These are phyloP conservation scores for Boleophthalmus pectinirostris DNA, from an alignment of 2,113 vertebrate genomes.

Conservation along the genomic window DNA sequence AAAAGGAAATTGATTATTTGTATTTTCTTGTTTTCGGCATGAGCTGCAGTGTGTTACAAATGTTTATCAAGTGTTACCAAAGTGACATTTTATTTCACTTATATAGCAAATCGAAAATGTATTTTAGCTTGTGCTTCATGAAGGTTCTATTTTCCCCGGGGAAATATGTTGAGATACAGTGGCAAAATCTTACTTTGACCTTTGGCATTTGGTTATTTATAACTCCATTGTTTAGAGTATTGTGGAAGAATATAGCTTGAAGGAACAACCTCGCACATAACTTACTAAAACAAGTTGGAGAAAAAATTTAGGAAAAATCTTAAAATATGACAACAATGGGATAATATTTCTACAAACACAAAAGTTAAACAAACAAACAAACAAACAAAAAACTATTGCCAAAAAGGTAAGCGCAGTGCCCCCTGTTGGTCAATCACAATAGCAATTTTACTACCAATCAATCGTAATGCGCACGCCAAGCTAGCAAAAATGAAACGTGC, in stretches of 20 bases:
- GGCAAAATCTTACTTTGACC: constrained; percentile 6
- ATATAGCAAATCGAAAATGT: constrained; percentile 16
- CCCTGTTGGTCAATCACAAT: not conserved
- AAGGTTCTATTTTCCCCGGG: not conserved
- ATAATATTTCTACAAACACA: no score
- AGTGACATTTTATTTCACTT: constrained; percentile 2
- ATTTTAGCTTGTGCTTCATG: constrained; percentile 3
- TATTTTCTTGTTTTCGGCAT: not conserved
- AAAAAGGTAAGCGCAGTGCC: not conserved
- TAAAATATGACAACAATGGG: not conserved
- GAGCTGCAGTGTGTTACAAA: constrained; percentile 5
- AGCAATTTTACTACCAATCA: not conserved
- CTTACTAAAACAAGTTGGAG: not conserved
- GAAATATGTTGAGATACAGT: not conserved
- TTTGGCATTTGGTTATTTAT: not conserved
- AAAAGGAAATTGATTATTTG: constrained; percentile 10
- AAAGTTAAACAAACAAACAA: not conserved
- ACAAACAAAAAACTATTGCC: not conserved
- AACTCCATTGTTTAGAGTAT: not conserved
- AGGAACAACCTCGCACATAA: not conserved
- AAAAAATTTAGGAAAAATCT: not conserved
- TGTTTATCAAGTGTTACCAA: constrained; percentile 19
- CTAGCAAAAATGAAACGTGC: not conserved
- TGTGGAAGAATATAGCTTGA: not conserved
- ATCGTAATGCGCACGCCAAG: not conserved